Base-by-base conservation (phyloP, 2,113 vertebrate species). In the Myocastor coypus region DNA sequence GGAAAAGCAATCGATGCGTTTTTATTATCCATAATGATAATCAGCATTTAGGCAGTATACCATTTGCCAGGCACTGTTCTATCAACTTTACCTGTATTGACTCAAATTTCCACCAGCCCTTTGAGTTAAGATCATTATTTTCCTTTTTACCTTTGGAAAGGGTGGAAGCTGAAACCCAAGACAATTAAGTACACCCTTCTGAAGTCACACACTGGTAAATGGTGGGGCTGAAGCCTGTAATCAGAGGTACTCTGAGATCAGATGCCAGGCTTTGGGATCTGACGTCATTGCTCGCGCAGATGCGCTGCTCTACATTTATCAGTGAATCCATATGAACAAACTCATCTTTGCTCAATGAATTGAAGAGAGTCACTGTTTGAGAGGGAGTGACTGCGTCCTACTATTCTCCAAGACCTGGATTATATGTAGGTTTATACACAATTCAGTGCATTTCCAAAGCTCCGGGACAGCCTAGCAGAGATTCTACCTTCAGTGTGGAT, bases 241-340 rank as follows among this genome's bases (percentile, higher is more conserved):
- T 37, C 88, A 4, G 7, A 9, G 3, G 4, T 4, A 40, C 7
- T 88, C 42, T 37, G 30, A 90, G 30, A 63, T 7, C 12, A 55
- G 16, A 59, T 17, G 50, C 42, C 59, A 55, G 42, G 26, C 8
- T n/a, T 64, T 7, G 10, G 20, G 5, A 14, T 0, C 1, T 0
- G 2, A 4, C 16, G 6, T 26, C 32, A 34, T 28, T 4, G 32
- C n/a, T 66, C 30, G 14, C n/a, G 89, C n/a, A 46, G 4, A 34
- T 5, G 1, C 34, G 5, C 8, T 32, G 2, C 61, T 10, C 11
- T 0, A 5, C 2, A 0, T 26, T 37, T 40, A 50, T 1, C 2
- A 78, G 50, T 59, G 50, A 81, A 68, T 17, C 40, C 14, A 7
- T 10, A 7, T 0, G 32, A 26, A 46, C 59, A 52, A 59, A 69